Percentiles rank a stretch among this genome's conserved stretches.
Conservation (phyloP, 2,888 invertebrate species). For the Drosophila tanythrix region DNA sequence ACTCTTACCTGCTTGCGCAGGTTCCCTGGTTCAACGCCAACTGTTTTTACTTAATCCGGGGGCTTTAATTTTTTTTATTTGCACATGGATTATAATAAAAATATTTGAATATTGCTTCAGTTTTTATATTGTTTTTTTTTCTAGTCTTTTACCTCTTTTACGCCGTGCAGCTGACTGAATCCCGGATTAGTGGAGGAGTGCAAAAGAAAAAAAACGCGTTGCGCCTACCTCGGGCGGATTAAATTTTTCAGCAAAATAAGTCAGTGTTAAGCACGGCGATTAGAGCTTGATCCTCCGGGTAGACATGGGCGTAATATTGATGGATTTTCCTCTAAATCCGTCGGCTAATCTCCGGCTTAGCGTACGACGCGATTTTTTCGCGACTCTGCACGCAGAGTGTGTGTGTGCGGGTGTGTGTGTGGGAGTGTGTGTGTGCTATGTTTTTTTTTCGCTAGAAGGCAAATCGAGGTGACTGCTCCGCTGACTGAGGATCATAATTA, state of each 20-base stretch:
- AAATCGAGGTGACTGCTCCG: constrained; percentile 43
- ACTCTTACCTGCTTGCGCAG: constrained; percentile 21
- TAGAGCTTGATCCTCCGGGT: constrained; percentile 72
- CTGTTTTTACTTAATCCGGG: constrained; percentile 65
- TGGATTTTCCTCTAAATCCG: constrained; percentile 81
- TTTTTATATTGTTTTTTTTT: constrained; percentile 39
- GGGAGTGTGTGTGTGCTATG: constrained; percentile 35
- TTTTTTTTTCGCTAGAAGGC: constrained; percentile 70
- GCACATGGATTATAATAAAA: constrained; percentile 51
- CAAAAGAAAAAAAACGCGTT: constrained; percentile 31
- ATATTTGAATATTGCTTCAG: constrained; percentile 48
- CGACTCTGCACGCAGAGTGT: constrained; percentile 32
- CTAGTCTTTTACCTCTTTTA: constrained; percentile 67
- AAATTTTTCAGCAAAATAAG: constrained; percentile 73
- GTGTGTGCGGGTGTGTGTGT: constrained; percentile 29
- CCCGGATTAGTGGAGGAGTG: constrained; percentile 45
- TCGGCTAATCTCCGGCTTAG: constrained; percentile 71
- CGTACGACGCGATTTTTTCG: constrained; percentile 71
- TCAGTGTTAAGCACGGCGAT: constrained; percentile 71
- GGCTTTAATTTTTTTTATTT: constrained; percentile 63
- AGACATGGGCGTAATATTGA: constrained; percentile 78
- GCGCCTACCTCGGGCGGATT: constrained; percentile 70
- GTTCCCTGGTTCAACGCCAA: constrained; percentile 36
- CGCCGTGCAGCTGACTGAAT: constrained; percentile 63
- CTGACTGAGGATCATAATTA: constrained; percentile 76